phyloP scores from a whole-genome alignment of 2,113 vertebrate species.

The Sterna hirundo region DNA sequence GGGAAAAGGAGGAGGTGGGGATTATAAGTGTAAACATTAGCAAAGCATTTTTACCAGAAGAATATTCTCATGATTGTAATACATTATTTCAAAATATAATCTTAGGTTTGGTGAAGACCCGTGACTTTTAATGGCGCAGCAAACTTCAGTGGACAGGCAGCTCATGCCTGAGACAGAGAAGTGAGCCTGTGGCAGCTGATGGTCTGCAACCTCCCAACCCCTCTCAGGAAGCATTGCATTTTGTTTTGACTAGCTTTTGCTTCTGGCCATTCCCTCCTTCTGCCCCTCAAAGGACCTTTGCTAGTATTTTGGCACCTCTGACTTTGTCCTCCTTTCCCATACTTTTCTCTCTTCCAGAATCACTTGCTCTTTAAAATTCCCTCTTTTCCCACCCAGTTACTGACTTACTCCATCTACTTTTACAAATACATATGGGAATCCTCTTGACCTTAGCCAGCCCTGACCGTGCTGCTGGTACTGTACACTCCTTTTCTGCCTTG shows the following conservation, averaged over 20 bases:
- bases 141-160: not conserved
- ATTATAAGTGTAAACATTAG: not conserved
- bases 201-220: not conserved
- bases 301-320: not conserved
- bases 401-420: not conserved
- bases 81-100: not conserved
- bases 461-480: not conserved
- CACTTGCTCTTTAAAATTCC: not conserved
- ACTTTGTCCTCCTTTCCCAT: not conserved
- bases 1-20: not conserved
- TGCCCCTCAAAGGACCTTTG: not conserved
- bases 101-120: not conserved
- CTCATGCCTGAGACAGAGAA: not conserved
- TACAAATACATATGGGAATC: not conserved
- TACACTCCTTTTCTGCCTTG: not conserved
- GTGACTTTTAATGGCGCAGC: not conserved
- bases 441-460: not conserved
- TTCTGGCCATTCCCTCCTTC: not conserved
- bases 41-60: not conserved
- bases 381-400: not conserved
- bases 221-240: not conserved
- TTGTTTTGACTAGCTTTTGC: constrained; percentile 17
- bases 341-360: not conserved
- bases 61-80: not conserved
- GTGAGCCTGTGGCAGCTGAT: not conserved